A percentile compares a stretch with the other conserved stretches of the same genome.
Conservation (phyloP, 2,113 vertebrate genomes). For the Peromyscus leucopus region DNA sequence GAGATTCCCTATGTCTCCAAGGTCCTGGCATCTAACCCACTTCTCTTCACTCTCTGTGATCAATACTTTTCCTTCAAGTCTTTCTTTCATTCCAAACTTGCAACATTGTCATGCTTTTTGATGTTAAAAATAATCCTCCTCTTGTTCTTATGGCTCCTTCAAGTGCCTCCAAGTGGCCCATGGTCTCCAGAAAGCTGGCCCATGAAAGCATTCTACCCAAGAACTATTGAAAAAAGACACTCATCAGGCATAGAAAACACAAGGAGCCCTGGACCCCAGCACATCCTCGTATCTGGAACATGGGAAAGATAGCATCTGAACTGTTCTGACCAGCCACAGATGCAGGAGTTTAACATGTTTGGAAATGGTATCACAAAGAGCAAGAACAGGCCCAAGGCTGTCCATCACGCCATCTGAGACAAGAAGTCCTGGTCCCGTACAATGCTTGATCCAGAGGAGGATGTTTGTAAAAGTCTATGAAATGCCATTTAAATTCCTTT, state of each 20-base stretch:
- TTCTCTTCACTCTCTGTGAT: not conserved
- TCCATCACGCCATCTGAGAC: not conserved
- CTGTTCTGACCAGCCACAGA: not conserved
- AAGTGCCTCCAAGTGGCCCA: conserved; percentile 14
- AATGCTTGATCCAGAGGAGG: not conserved
- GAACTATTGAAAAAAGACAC: not conserved
- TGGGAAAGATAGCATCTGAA: not conserved
- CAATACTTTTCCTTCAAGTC: not conserved
- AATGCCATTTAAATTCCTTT: not conserved
- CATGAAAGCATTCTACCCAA: not conserved
- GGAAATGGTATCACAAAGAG: not conserved
- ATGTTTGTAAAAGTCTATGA: not conserved
- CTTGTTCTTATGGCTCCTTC: not conserved
- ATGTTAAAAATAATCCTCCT: not conserved
- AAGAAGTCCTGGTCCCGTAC: not conserved
- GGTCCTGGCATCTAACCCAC: not conserved
- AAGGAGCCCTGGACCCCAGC: not conserved
- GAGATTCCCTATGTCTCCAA: not conserved
- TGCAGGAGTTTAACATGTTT: not conserved
- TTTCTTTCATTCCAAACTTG: conserved; percentile 45
- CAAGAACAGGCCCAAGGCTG: not conserved
- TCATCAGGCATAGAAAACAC: not conserved
- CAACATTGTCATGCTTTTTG: not conserved
- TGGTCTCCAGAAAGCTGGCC: not conserved
- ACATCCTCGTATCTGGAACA: not conserved